Percentiles rank a stretch among this genome's conserved stretches.
Evolutionary conservation across 2,797 vertebrate genomes (phyloP).

Genomic region (Rhinogobio ventralis): DNA sequence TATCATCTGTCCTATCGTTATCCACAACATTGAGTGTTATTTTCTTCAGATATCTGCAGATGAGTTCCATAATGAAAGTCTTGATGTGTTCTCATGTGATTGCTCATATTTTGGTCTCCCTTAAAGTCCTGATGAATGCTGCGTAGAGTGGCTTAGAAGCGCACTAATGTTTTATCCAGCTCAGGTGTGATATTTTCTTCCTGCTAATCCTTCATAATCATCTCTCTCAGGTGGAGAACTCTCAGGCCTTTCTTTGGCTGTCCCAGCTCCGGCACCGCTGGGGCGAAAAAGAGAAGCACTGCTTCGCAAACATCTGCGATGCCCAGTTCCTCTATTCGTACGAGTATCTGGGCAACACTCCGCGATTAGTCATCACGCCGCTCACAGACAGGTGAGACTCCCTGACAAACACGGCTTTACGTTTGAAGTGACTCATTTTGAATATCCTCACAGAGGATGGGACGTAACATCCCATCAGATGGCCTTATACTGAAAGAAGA

Average conservation of each 20-base stretch:
- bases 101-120: constrained; percentile 37
- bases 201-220: constrained; percentile 32
- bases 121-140: constrained; percentile 24
- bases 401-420: not conserved
- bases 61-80: constrained; percentile 1
- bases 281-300: constrained; percentile 88
- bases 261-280: constrained; percentile 94
- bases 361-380: constrained; percentile 68
- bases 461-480: constrained; percentile 24
- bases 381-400: constrained; percentile 90
- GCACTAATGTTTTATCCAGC: too few species aligned
- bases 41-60: not conserved
- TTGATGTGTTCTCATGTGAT: constrained; percentile 31
- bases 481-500: constrained; percentile 43
- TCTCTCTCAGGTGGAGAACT: constrained; percentile 85
- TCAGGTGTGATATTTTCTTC: not conserved
- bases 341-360: constrained; percentile 96
- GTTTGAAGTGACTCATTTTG: not conserved
- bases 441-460: not conserved
- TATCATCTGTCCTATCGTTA: not conserved
- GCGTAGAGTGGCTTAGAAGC: too few species aligned
- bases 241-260: constrained; percentile 93
- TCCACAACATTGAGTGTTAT: not conserved
- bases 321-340: constrained; percentile 94
- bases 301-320: constrained; percentile 94